phyloP scores from a whole-genome alignment of 1,140 invertebrate genomes.

The Hetaerina americana region DNA sequence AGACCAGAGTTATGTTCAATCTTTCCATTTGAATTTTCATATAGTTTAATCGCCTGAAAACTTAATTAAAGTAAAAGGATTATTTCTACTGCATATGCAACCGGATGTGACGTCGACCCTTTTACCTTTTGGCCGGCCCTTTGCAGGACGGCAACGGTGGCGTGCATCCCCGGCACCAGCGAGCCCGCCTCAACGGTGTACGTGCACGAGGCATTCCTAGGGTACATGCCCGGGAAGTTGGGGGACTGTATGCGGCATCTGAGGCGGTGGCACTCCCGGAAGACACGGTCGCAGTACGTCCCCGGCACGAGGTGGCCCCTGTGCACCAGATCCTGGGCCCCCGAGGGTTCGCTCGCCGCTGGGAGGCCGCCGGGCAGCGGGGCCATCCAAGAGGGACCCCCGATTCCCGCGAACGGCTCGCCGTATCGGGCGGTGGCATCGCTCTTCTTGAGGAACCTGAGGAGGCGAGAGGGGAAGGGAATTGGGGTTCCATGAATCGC shows the following conservation, averaged over 20 bases:
- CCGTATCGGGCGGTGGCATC: not conserved
- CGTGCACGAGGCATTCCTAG: constrained; percentile 69
- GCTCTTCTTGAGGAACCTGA: not conserved
- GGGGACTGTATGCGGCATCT: constrained; percentile 65
- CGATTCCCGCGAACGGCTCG: not conserved
- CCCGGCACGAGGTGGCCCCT: constrained; percentile 52
- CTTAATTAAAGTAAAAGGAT: no score
- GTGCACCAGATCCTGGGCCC: constrained; percentile 28
- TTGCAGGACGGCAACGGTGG: constrained; percentile 56
- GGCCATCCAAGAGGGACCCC: not conserved
- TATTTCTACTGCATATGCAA: no score
- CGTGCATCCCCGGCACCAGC: constrained; percentile 55
- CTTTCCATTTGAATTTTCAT: no score
- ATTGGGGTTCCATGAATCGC: no score
- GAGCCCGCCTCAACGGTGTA: constrained; percentile 57
- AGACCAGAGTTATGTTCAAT: no score
- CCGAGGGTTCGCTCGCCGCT: constrained; percentile 64
- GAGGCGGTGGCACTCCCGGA: constrained; percentile 49
- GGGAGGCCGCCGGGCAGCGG: no score
- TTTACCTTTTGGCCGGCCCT: constrained; percentile 58
- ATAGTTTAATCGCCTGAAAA: no score
- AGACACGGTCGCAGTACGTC: constrained; percentile 63
- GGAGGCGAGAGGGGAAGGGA: not conserved
- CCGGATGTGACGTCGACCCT: no score
- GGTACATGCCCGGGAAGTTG: constrained; percentile 76